Evolutionary conservation across 53 echinoderm and acorn worm genomes (phyloP), one percentile per base, ranked within the genome.

Genomic region (Crossaster papposus): DNA sequence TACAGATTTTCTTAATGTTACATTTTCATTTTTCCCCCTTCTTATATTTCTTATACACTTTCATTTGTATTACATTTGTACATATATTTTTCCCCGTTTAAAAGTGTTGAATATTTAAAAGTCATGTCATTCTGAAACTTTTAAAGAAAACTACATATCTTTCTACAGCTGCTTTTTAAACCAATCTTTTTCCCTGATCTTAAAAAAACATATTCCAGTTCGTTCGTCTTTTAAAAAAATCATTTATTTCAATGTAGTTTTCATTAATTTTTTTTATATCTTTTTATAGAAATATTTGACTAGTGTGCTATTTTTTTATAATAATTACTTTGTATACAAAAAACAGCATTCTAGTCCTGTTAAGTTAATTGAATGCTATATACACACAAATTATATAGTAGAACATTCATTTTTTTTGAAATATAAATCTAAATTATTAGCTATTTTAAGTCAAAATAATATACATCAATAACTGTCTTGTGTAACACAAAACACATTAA

Each of bases 201-300:
- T 63, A 76, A 87, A 74, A n/a, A 85, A 87, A 64, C 65, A 63
- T 87, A 87, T 87, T 87, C 87, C 87, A 87, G 87, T 87, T 87
- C 44, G 9, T 44, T 44, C 44, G 44, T 44, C 76, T 55, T 58
- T 76, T 3, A 58, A 55, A 77, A 54, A 75, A 86, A 86, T 64
- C 23, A 55, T 35, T 80, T 77, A 87, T 87, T 87, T 87, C 77
- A 87, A 75, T 87, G 37, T 76, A 87, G 87, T 76, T 62, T 74
- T 51, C 28, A 32, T 87, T 36, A 34, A 53, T 55, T 87, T 76
- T 75, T 30, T 71, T 68, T 63, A 28, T 36, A 6, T 44, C 26
- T 7, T 68, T 70, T 83, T 83, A 65, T 58, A 87, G 87, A 87
- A 87, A 87, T 87, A 87, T 55, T 54, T 87, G 24, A 87, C 87